Evolutionary conservation across 2,113 vertebrate species (phyloP).

Genomic region (Clupea harengus): DNA sequence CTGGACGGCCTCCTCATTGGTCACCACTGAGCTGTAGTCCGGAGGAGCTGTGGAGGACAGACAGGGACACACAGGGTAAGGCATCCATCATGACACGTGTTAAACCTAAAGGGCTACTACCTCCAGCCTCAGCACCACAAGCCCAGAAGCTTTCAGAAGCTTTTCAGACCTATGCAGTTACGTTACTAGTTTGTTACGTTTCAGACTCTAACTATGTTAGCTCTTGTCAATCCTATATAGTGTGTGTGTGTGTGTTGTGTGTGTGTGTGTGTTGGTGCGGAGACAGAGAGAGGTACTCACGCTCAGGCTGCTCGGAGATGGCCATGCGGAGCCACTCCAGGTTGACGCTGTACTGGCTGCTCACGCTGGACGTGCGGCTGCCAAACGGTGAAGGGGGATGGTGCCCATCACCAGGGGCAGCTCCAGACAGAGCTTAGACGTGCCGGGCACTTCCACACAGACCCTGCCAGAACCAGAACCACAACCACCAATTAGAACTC

Average conservation of each 20-base stretch:
- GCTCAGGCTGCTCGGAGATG: constrained; percentile 82
- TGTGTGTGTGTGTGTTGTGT: not conserved
- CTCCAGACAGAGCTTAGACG: constrained; percentile 90
- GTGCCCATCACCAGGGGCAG: constrained; percentile 93
- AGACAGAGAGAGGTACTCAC: constrained; percentile 67
- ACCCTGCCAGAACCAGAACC: constrained; percentile 70
- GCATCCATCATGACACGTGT: not conserved
- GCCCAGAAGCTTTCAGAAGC: too few relatives aligned
- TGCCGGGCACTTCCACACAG: constrained; percentile 89
- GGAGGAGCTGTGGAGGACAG: constrained; percentile 79
- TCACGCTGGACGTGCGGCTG: constrained; percentile 86
- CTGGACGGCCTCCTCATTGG: constrained; percentile 66
- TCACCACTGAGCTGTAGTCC: constrained; percentile 83
- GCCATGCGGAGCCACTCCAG: constrained; percentile 83
- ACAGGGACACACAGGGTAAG: not conserved
- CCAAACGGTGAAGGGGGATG: constrained; percentile 86
- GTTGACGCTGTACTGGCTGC: constrained; percentile 86
- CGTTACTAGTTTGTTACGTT: not conserved
- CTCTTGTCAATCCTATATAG: not conserved
- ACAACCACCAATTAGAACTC: too few relatives aligned
- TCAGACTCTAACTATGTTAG: too few relatives aligned
- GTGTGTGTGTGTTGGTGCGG: not conserved
- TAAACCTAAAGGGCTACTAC: too few relatives aligned
- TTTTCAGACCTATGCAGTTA: too few relatives aligned
- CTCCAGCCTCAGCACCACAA: too few relatives aligned